Percentiles rank a stretch among this genome's conserved stretches.
Conservation (phyloP, 2,113 vertebrate genomes). For the Myotis yumanensis region DNA sequence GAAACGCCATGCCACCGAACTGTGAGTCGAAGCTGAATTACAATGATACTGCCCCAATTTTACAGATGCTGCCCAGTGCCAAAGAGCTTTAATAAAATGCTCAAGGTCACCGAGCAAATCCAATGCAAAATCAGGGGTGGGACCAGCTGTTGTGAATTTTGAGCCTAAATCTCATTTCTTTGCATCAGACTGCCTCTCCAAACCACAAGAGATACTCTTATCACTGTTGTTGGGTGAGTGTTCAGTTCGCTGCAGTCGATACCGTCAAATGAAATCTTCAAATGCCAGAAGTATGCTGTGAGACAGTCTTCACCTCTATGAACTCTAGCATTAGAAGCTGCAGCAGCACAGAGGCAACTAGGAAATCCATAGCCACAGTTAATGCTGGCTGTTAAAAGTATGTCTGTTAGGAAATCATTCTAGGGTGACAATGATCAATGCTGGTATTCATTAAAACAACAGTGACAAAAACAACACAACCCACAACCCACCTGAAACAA, state of each 20-base stretch:
- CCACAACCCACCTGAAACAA: neutral
- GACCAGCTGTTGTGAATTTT: conserved; percentile 67
- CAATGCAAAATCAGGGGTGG: conserved; percentile 40
- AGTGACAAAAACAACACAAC: conserved; percentile 33
- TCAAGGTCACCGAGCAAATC: conserved; percentile 71
- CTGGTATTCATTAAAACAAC: conserved; percentile 57
- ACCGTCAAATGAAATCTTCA: conserved; percentile 72
- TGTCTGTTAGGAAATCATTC: conserved; percentile 47
- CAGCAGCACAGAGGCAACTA: conserved; percentile 27
- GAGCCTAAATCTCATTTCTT: conserved; percentile 63
- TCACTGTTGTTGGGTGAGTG: conserved; percentile 54
- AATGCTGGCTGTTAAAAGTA: conserved; percentile 51
- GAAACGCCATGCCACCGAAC: conserved; percentile 53
- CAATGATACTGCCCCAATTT: conserved; percentile 66
- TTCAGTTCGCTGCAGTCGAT: conserved; percentile 47
- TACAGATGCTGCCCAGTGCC: conserved; percentile 68
- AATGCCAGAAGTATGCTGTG: conserved; percentile 55
- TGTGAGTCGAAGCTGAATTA: conserved; percentile 56
- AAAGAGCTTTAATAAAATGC: conserved; percentile 71
- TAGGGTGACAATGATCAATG: conserved; percentile 50
- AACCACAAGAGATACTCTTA: conserved; percentile 64
- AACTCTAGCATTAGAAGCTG: neutral
- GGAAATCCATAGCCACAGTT: conserved; percentile 41
- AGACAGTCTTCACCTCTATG: conserved; percentile 53
- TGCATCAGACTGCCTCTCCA: conserved; percentile 60